phyloP scores from a whole-genome alignment of 2,888 invertebrate species.

The Anoplius nigerrimus region DNA sequence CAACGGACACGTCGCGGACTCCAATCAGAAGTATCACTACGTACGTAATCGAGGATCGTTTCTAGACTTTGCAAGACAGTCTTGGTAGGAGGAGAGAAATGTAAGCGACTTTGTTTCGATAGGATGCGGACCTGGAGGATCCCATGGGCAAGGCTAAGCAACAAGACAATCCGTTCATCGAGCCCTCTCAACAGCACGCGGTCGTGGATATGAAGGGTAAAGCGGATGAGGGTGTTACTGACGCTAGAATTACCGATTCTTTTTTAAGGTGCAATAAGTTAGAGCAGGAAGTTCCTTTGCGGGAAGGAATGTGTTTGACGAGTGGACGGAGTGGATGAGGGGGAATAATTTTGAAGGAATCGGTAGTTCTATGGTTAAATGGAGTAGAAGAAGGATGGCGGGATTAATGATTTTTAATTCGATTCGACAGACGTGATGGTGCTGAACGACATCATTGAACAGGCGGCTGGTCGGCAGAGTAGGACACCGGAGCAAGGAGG shows the following conservation, averaged over 20 bases:
- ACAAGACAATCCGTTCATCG: constrained; percentile 94
- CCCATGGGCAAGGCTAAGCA: constrained; percentile 90
- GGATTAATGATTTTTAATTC: not conserved
- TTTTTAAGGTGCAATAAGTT: no score
- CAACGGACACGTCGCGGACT: constrained; percentile 79
- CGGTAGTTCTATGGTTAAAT: no score
- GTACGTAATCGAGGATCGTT: constrained; percentile 72
- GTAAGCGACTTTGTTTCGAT: constrained; percentile 26
- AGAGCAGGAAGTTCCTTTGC: no score
- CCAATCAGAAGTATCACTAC: constrained; percentile 81
- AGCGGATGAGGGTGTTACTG: not conserved
- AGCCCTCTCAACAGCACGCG: constrained; percentile 89
- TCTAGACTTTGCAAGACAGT: not conserved
- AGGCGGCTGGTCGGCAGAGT: constrained; percentile 93
- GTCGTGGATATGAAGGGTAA: constrained; percentile 96
- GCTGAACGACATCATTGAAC: constrained; percentile 96
- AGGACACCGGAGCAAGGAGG: constrained; percentile 91
- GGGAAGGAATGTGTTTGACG: no score
- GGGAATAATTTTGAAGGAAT: no score
- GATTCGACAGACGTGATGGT: constrained; percentile 94
- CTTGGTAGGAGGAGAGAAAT: not conserved
- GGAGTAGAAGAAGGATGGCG: no score
- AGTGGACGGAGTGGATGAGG: no score
- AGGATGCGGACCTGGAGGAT: constrained; percentile 90
- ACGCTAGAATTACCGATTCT: constrained; percentile 7